Conservation (phyloP, 2,113 vertebrate species). For the Myiozetetes cayanensis region DNA sequence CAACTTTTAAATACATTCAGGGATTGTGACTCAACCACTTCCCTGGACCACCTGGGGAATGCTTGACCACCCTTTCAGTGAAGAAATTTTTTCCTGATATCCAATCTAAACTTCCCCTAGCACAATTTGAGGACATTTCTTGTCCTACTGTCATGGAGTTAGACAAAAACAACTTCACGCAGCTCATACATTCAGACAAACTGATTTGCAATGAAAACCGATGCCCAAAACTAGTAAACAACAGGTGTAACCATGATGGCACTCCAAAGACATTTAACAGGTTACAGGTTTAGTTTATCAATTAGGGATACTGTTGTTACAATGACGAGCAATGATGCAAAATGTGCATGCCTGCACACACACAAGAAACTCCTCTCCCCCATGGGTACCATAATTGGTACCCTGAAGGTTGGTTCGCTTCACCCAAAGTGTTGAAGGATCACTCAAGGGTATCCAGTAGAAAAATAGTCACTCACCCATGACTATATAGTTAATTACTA, state of each 20-base stretch:
- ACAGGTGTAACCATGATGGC: neutral
- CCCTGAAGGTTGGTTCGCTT: neutral
- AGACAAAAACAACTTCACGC: neutral
- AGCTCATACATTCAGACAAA: neutral
- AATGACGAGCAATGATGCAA: neutral
- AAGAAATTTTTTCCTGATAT: neutral
- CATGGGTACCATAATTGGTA: neutral
- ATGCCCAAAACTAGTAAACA: neutral
- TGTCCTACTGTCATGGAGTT: neutral
- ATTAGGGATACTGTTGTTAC: neutral
- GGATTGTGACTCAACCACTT: neutral
- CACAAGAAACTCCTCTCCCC: neutral
- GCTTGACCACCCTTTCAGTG: accelerated
- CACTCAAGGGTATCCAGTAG: neutral
- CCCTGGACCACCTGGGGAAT: neutral
- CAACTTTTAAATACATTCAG: neutral
- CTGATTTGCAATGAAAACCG: neutral
- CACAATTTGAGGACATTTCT: neutral
- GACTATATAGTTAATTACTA: neutral
- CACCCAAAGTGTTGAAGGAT: neutral
- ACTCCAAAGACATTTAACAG: neutral
- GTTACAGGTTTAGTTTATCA: neutral
- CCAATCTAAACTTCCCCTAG: neutral
- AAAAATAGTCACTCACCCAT: neutral
- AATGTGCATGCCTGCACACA: neutral